Percentiles rank a stretch among this genome's conserved stretches.
Evolutionary conservation across 2,797 vertebrate genomes (phyloP).

Genomic region (Setipinna tenuifilis): DNA sequence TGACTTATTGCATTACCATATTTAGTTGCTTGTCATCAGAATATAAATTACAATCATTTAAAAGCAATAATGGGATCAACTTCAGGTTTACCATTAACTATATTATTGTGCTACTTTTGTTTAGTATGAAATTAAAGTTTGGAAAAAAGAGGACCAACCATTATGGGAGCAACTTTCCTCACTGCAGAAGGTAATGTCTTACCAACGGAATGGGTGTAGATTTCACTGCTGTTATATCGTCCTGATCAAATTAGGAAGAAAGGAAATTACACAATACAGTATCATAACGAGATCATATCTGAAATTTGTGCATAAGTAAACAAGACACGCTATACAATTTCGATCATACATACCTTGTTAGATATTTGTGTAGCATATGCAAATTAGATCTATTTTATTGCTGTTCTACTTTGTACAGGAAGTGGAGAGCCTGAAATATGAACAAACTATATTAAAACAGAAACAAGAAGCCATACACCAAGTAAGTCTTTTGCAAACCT

Average conservation of each 20-base stretch:
- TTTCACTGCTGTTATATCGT: no score
- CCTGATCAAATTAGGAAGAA: no score
- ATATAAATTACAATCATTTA: neutral
- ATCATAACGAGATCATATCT: no score
- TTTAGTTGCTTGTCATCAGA: neutral
- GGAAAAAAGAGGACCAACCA: constrained; percentile 11
- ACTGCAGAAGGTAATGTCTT: constrained; percentile 43
- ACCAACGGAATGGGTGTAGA: no score
- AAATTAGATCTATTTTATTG: neutral
- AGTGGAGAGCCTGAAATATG: constrained; percentile 47
- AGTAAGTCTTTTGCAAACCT: constrained; percentile 41
- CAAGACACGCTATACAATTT: no score
- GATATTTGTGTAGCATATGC: neutral
- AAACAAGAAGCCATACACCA: constrained; percentile 59
- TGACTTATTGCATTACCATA: neutral
- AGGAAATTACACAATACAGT: no score
- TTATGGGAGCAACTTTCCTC: constrained; percentile 43
- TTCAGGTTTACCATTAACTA: neutral
- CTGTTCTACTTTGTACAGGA: constrained; percentile 50
- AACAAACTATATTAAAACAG: constrained; percentile 59
- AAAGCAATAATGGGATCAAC: neutral
- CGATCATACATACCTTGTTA: no score
- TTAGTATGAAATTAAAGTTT: constrained; percentile 48
- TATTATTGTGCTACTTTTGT: neutral
- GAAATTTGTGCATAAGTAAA: no score